Base-by-base conservation (phyloP, 2,113 vertebrate genomes). In the Tapirus terrestris region DNA sequence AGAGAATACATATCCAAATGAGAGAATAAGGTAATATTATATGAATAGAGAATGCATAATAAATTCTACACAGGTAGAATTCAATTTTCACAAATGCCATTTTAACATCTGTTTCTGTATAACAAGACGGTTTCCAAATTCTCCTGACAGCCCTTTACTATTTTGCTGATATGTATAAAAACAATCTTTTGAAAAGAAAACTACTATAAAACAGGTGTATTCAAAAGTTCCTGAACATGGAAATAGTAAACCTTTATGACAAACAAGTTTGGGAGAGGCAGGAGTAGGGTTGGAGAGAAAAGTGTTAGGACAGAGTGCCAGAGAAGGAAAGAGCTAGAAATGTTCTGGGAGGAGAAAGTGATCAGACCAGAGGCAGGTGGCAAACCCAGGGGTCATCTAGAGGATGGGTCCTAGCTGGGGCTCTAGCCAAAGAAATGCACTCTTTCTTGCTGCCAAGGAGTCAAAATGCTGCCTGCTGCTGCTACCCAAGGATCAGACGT, bases 61-160 rank as follows among this genome's bases (percentile, higher is more conserved):
- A 96, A 95, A 91, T 97, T 92, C 93, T 76, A 89, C 60, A 85
- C 39, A 91, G 77, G 91, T 96, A 91, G 68, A 97, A 91, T 91
- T 82, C 56, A 58, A 0, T 96, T 95, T 97, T 96, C 36, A 68
- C 77, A 98, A 75, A 94, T 94, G 56, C 63, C 48, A 65, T 94
- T 95, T 93, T 82, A 98, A 93, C 95, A 96, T 89, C 61, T 91
- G 45, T 48, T 53, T 91, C 39, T 93, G 36, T 86, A 48, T 92
- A 96, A 82, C 56, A 93, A 97, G 85, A 91, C 36, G 63, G 43
- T 82, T 98, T 96, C 72, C 67, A 89, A 93, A 89, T 93, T 27
- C 77, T 97, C 76, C 61, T 97, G 81, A 97, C 76, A 97, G 65
- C 39, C 13, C 31, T 94, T 89, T n/a, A 31, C 68, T 77, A 39